These are phyloP conservation scores for Lordiphosa stackelbergi DNA, from an alignment of 1,140 invertebrate species.

Conservation along the genomic window DNA sequence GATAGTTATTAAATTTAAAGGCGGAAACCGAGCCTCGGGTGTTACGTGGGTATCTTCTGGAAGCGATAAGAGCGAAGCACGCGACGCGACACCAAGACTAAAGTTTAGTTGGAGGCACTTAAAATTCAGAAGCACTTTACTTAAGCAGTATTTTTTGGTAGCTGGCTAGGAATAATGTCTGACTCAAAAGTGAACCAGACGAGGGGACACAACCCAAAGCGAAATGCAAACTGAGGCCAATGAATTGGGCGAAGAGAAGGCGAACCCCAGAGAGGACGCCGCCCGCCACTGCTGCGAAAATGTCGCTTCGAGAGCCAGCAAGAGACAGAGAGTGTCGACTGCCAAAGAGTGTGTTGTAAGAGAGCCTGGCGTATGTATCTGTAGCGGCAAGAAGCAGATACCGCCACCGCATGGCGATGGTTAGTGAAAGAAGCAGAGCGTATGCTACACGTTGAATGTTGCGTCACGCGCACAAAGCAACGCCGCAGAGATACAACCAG, in stretches of 20 bases:
- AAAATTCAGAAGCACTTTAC: constrained; percentile 15
- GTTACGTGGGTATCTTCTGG: too few species aligned
- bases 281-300: constrained; percentile 6
- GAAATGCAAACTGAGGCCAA: constrained; percentile 71
- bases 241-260: constrained; percentile 48
- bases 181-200: constrained; percentile 72
- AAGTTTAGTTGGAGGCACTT: too few species aligned
- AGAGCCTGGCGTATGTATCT: constrained; percentile 40
- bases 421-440: constrained; percentile 28
- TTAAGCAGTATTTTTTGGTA: constrained; percentile 34
- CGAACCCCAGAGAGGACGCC: constrained; percentile 35
- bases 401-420: constrained; percentile 18
- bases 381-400: constrained; percentile 34
- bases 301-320: background rate
- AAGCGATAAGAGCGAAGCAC: too few species aligned
- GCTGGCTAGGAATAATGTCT: constrained; percentile 54
- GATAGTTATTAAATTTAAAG: too few species aligned
- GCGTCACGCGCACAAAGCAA: constrained; percentile 52
- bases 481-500: constrained; percentile 7
- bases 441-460: constrained; percentile 46
- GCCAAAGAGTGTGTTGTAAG: constrained; percentile 12
- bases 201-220: constrained; percentile 75
- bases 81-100: too few species aligned
- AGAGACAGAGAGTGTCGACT: constrained; percentile 5
- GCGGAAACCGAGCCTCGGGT: too few species aligned